phyloP scores from a whole-genome alignment of 2,113 vertebrate genomes.

The Anhinga anhinga region DNA sequence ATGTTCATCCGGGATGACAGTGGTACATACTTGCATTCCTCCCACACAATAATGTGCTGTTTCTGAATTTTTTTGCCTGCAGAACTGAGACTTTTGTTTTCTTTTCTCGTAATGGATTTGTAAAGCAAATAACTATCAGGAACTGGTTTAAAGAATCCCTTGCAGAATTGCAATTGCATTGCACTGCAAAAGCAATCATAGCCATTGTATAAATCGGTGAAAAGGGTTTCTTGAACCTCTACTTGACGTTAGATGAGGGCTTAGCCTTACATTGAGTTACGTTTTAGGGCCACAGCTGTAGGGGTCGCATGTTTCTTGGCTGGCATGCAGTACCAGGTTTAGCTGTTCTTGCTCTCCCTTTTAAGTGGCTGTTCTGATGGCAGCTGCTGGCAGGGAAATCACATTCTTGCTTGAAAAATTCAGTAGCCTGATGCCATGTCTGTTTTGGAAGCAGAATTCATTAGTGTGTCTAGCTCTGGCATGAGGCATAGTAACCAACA shows the following conservation, averaged over 20 bases:
- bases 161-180: not conserved
- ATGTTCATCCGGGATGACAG: not conserved
- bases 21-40: not conserved
- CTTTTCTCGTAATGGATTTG: not conserved
- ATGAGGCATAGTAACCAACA: not conserved
- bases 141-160: not conserved
- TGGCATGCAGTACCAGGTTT: not conserved
- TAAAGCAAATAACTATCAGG: not conserved
- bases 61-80: not conserved
- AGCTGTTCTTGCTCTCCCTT: not conserved
- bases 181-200: not conserved
- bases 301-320: fast-evolving
- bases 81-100: not conserved
- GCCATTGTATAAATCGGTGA: not conserved
- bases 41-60: not conserved
- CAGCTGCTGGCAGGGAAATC: not conserved
- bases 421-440: not conserved
- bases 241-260: not conserved
- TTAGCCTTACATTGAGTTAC: not conserved
- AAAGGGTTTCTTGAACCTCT: not conserved
- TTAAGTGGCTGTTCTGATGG: not conserved
- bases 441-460: not conserved
- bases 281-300: not conserved
- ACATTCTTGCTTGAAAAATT: not conserved
- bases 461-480: not conserved